A percentile compares a stretch with the other conserved stretches of the same genome.
These are phyloP conservation scores for Aethina tumida DNA, from an alignment of 1,140 invertebrate genomes.

Conservation along the genomic window DNA sequence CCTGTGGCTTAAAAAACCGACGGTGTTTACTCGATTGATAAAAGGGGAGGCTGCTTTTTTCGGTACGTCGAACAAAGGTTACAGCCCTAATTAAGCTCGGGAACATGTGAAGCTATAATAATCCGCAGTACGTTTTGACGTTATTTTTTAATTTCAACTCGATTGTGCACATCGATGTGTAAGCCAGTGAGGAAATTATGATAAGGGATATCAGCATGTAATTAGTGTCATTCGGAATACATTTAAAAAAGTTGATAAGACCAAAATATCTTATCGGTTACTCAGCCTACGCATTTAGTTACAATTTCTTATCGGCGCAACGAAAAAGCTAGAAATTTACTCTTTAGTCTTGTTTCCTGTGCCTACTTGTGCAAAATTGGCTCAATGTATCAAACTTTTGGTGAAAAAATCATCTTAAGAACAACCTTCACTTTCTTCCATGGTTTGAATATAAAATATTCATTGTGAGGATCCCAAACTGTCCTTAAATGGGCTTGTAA, in stretches of 20 bases:
- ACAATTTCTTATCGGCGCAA: constrained; percentile 9
- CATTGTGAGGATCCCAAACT: background rate
- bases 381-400: background rate
- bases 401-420: background rate
- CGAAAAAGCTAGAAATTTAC: no score
- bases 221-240: constrained; percentile 10
- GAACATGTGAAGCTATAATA: no score
- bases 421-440: background rate
- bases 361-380: background rate
- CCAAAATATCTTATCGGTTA: constrained; percentile 11
- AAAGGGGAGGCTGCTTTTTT: no score
- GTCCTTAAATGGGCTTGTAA: no score
- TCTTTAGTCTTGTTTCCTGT: background rate
- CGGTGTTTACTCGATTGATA: no score
- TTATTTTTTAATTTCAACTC: no score
- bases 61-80: no score
- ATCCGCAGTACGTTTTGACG: no score
- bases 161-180: no score
- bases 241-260: constrained; percentile 9
- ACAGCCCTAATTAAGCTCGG: no score
- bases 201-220: constrained; percentile 10
- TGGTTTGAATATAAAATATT: constrained; percentile 1
- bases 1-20: no score
- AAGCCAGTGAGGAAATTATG: constrained; percentile 10
- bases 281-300: constrained; percentile 12